These are phyloP conservation scores for Chionis minor DNA, from an alignment of 2,113 vertebrate species.

Conservation along the genomic window DNA sequence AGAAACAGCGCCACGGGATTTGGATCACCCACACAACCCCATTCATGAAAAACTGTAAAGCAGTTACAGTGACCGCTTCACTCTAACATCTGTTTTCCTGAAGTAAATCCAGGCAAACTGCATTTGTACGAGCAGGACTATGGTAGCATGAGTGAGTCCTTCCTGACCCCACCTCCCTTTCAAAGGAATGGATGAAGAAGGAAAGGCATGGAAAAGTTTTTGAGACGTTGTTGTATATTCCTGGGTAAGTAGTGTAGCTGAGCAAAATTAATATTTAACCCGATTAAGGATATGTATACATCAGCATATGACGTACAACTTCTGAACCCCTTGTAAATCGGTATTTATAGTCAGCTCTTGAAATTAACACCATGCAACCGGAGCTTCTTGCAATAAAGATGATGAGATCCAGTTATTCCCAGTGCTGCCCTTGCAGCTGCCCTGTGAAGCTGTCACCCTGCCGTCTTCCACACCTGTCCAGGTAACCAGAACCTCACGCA, in stretches of 20 bases:
- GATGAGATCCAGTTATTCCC: neutral
- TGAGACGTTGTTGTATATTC: neutral
- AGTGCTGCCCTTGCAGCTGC: neutral
- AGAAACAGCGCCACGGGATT: neutral
- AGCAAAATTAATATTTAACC: neutral
- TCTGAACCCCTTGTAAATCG: neutral
- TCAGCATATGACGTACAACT: neutral
- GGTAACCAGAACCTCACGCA: neutral
- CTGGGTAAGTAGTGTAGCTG: neutral
- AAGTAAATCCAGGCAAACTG: slow-evolving; percentile 4
- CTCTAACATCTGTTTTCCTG: neutral
- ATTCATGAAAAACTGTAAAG: neutral
- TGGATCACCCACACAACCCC: neutral
- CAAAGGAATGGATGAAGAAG: neutral
- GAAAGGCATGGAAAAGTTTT: neutral
- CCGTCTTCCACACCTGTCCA: slow-evolving; percentile 4
- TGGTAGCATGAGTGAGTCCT: neutral
- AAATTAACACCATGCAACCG: neutral
- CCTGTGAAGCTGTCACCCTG: neutral
- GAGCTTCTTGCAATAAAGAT: neutral
- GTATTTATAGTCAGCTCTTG: neutral
- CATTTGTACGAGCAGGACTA: neutral
- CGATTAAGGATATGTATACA: neutral
- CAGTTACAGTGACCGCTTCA: neutral
- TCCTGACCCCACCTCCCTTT: neutral